phyloP scores from a whole-genome alignment of 2,888 invertebrate genomes.

The Mechanitis messenoides region DNA sequence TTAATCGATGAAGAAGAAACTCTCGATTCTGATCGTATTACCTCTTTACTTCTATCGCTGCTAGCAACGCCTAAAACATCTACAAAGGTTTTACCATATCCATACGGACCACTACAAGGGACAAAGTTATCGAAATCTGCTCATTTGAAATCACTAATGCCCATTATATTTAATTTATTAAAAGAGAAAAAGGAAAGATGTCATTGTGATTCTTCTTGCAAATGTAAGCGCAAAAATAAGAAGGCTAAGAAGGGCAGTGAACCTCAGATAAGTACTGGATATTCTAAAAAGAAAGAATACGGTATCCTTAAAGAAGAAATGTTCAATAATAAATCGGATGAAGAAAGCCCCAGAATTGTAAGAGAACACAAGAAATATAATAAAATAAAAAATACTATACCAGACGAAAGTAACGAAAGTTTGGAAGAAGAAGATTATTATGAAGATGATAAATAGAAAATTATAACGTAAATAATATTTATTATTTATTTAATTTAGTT shows the following conservation, averaged over 20 bases:
- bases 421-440: constrained; percentile 31
- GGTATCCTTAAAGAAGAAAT: constrained; percentile 30
- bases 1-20: constrained; percentile 10
- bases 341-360: constrained; percentile 24
- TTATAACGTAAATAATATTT: constrained; percentile 25
- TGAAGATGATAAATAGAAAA: constrained; percentile 28
- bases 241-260: constrained; percentile 13
- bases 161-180: constrained; percentile 55
- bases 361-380: constrained; percentile 26
- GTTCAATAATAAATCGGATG: constrained; percentile 29
- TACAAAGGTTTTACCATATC: constrained; percentile 7
- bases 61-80: constrained; percentile 23
- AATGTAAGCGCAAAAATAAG: constrained; percentile 23
- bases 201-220: constrained; percentile 33
- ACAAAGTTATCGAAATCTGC: constrained; percentile 39
- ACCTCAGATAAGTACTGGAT: constrained; percentile 36
- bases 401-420: constrained; percentile 36
- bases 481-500: constrained; percentile 9
- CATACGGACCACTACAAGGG: background rate
- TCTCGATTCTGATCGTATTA: constrained; percentile 26
- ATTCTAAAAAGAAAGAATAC: constrained; percentile 44
- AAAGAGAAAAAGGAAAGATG: constrained; percentile 48
- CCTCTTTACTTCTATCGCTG: constrained; percentile 21
- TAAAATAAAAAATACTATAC: constrained; percentile 23
- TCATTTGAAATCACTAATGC: constrained; percentile 51